Percentiles rank a stretch among this genome's conserved stretches.
Evolutionary conservation across 2,113 vertebrate species (phyloP).

Genomic region (Halichoeres trimaculatus): DNA sequence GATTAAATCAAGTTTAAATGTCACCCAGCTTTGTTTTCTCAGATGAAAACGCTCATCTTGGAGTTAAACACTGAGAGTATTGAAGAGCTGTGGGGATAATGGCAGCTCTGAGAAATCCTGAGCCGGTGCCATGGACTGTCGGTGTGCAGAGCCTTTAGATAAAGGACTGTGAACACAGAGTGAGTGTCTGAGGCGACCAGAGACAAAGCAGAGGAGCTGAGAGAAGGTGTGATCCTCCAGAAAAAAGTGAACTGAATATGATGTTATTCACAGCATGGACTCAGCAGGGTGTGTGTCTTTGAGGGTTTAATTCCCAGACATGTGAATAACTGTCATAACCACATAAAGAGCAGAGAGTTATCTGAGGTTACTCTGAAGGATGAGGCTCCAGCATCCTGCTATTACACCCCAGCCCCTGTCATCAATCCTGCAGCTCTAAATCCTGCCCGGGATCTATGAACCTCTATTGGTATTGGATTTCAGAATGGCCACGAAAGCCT

Average conservation of each 20-base stretch:
- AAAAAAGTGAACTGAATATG: neutral
- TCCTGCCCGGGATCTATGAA: slow-evolving; percentile 65
- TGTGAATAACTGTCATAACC: slow-evolving; percentile 70
- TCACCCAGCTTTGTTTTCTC: slow-evolving; percentile 9
- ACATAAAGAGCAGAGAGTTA: slow-evolving; percentile 67
- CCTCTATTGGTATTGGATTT: slow-evolving; percentile 73
- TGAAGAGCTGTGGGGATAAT: slow-evolving; percentile 40
- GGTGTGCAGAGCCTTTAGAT: slow-evolving; percentile 44
- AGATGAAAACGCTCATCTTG: slow-evolving; percentile 30
- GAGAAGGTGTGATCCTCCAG: slow-evolving; percentile 6
- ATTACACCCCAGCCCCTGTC: slow-evolving; percentile 50
- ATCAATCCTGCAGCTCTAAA: slow-evolving; percentile 76
- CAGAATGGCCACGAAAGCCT: slow-evolving; percentile 70
- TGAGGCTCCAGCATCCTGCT: slow-evolving; percentile 48
- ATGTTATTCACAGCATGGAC: slow-evolving; percentile 45
- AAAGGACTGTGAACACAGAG: neutral
- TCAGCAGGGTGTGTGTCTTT: neutral
- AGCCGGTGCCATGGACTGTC: slow-evolving; percentile 33
- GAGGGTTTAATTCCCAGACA: slow-evolving; percentile 69
- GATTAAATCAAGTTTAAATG: slow-evolving; percentile 27
- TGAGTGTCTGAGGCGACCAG: slow-evolving; percentile 37
- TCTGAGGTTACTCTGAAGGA: slow-evolving; percentile 70
- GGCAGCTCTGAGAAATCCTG: slow-evolving; percentile 52
- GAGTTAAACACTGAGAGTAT: slow-evolving; percentile 39
- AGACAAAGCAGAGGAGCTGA: slow-evolving; percentile 14